Conservation (phyloP, 2,888 invertebrate species). For the Plebejus argus region DNA sequence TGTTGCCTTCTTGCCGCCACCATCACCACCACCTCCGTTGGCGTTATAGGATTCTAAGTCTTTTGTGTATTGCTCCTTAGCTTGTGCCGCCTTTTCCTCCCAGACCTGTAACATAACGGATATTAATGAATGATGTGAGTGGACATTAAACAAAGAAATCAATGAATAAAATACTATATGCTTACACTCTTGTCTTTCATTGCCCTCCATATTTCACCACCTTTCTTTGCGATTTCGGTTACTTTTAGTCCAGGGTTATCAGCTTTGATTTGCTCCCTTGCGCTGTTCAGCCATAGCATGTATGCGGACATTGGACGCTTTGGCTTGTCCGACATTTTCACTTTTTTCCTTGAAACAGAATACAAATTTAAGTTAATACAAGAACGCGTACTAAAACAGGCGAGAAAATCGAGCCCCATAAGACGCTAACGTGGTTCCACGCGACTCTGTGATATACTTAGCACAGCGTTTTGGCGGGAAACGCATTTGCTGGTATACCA, state of each 20-base stretch:
- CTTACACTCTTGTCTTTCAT: slow-evolving; percentile 92
- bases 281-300: slow-evolving; percentile 96
- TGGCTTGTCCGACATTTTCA: slow-evolving; percentile 93
- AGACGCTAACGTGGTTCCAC: slow-evolving; percentile 54
- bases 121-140: slow-evolving; percentile 32
- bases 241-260: slow-evolving; percentile 95
- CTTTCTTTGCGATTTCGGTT: slow-evolving; percentile 96
- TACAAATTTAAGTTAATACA: slow-evolving; percentile 38
- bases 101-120: slow-evolving; percentile 84
- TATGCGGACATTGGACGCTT: slow-evolving; percentile 96
- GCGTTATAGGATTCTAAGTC: slow-evolving; percentile 95
- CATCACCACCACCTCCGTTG: slow-evolving; percentile 84
- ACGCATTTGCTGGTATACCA: slow-evolving; percentile 53
- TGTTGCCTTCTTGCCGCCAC: slow-evolving; percentile 76
- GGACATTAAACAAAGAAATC: slow-evolving; percentile 33
- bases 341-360: slow-evolving; percentile 65
- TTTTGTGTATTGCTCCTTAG: slow-evolving; percentile 93
- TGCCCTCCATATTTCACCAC: slow-evolving; percentile 96
- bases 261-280: slow-evolving; percentile 92
- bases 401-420: slow-evolving; percentile 46
- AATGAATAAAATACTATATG: slow-evolving; percentile 31
- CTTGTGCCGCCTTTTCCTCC: slow-evolving; percentile 93
- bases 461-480: slow-evolving; percentile 80
- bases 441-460: slow-evolving; percentile 57
- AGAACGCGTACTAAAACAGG: slow-evolving; percentile 59